Conservation (phyloP, 2,888 invertebrate genomes). For the Stenurella melanura region DNA sequence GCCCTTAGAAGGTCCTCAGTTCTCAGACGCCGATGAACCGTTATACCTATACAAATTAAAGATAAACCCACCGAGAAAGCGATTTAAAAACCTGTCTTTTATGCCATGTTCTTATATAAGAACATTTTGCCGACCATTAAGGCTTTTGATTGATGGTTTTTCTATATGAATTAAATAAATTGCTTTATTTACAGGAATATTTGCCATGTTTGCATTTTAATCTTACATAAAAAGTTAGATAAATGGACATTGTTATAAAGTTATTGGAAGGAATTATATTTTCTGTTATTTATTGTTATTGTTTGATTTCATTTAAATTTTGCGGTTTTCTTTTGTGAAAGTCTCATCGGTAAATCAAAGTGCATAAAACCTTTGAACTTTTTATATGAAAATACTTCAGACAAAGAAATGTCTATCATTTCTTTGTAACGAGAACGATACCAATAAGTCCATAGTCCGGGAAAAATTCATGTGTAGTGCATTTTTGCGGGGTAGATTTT, state of each 20-base stretch:
- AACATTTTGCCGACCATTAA: constrained; percentile 59
- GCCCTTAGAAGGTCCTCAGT: constrained; percentile 37
- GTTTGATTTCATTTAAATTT: constrained; percentile 31
- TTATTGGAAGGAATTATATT: constrained; percentile 42
- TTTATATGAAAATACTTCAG: not conserved
- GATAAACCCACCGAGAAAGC: constrained; percentile 46
- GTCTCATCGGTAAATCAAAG: constrained; percentile 7
- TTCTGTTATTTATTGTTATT: constrained; percentile 42
- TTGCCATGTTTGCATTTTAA: constrained; percentile 47
- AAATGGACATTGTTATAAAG: constrained; percentile 24
- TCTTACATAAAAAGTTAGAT: constrained; percentile 38
- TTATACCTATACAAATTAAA: constrained; percentile 54
- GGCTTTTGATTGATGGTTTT: constrained; percentile 59
- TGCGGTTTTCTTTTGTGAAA: constrained; percentile 23
- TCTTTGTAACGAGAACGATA: not conserved
- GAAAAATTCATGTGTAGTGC: not conserved
- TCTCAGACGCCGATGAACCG: constrained; percentile 45
- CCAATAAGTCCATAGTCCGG: not conserved
- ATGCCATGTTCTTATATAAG: constrained; percentile 56
- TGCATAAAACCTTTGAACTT: constrained; percentile 2
- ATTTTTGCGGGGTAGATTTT: no score
- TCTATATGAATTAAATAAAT: constrained; percentile 56
- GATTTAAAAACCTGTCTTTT: constrained; percentile 41
- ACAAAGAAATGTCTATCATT: not conserved
- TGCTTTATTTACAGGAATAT: constrained; percentile 52